Conservation (phyloP, 2,797 vertebrate genomes). For the Heliangelus exortis region DNA sequence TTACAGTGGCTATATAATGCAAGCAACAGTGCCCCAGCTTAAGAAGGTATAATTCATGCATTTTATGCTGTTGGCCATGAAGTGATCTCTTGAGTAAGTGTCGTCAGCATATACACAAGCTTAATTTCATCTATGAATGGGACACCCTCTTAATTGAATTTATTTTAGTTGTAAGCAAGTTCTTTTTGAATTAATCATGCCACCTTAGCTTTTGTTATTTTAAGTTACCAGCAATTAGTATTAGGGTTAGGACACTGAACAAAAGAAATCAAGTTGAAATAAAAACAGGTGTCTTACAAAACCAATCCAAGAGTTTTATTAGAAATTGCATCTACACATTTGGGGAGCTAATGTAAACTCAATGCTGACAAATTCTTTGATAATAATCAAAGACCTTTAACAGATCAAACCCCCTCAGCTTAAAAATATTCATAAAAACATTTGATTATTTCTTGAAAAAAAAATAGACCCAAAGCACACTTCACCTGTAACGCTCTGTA, state of each 20-base stretch:
- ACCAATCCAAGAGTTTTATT: not conserved
- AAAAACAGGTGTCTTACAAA: not conserved
- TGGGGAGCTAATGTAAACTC: not conserved
- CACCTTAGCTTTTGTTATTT: not conserved
- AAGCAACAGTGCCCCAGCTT: not conserved
- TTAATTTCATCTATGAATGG: not conserved
- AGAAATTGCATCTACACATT: not conserved
- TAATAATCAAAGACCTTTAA: not conserved
- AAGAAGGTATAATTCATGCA: not conserved
- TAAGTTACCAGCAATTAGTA: not conserved
- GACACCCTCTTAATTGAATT: not conserved
- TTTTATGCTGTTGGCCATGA: not conserved
- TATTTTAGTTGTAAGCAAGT: not conserved
- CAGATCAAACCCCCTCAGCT: not conserved
- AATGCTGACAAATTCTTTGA: not conserved
- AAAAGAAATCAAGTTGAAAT: not conserved
- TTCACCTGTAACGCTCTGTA: not conserved
- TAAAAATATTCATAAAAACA: not conserved
- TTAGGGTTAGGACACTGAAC: not conserved
- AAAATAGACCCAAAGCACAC: not conserved
- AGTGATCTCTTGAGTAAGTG: not conserved
- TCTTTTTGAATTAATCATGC: not conserved
- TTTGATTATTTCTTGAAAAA: not conserved
- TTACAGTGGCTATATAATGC: not conserved
- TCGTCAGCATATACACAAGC: not conserved